Percentiles rank a stretch among this genome's conserved stretches.
Conservation (phyloP, 1,140 invertebrate genomes). For the Leptinotarsa lineolata region DNA sequence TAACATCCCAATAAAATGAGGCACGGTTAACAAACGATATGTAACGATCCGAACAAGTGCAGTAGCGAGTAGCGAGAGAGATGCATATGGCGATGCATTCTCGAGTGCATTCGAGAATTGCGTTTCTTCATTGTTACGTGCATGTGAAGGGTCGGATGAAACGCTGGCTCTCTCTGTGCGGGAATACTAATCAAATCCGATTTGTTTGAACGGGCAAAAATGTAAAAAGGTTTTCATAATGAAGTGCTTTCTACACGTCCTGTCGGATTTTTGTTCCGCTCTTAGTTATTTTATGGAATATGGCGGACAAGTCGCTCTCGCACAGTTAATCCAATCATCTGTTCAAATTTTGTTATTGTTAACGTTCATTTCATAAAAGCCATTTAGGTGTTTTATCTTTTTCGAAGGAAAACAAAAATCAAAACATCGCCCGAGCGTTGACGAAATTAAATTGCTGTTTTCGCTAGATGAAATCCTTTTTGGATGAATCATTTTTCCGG, state of each 20-base stretch:
- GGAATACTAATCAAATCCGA: conserved; percentile 50
- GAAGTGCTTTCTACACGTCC: conserved; percentile 48
- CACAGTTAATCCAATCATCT: conserved; percentile 44
- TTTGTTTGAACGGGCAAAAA: conserved; percentile 49
- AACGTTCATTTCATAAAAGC: conserved; percentile 44
- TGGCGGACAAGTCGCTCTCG: conserved; percentile 43
- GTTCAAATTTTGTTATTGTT: conserved; percentile 47
- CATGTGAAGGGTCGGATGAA: conserved; percentile 37
- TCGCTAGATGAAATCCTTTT: conserved; percentile 4
- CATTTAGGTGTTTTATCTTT: conserved; percentile 35
- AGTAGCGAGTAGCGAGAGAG: neutral
- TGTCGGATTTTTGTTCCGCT: conserved; percentile 44
- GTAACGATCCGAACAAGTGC: neutral
- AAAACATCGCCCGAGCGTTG: conserved; percentile 14
- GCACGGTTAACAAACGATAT: conserved; percentile 13
- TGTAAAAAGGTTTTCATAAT: conserved; percentile 49
- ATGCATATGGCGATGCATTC: conserved; percentile 22
- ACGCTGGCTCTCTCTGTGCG: conserved; percentile 37
- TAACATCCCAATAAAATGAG: neutral
- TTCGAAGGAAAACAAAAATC: conserved; percentile 18
- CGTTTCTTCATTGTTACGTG: conserved; percentile 45
- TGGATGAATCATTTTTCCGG: neutral
- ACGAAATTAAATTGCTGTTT: conserved; percentile 16
- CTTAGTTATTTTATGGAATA: conserved; percentile 48
- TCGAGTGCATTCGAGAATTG: conserved; percentile 41